Evolutionary conservation across 2,797 vertebrate species (phyloP).

Genomic region (Pteropus rufus): DNA sequence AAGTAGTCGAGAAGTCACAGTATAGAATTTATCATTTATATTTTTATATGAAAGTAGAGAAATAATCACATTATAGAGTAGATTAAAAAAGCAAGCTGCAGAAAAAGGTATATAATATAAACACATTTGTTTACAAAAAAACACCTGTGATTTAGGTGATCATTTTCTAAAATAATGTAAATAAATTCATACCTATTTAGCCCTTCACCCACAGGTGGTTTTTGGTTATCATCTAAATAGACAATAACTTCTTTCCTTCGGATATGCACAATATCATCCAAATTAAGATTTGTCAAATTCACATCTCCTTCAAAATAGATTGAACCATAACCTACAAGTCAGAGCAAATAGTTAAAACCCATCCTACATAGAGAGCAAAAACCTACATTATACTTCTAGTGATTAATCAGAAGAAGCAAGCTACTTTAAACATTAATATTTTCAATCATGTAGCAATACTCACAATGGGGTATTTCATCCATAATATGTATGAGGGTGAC

Average conservation of each 20-base stretch:
- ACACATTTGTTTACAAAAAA: background rate
- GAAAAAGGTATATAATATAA: background rate
- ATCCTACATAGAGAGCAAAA: background rate
- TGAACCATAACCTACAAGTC: slow-evolving; percentile 91
- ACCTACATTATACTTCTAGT: background rate
- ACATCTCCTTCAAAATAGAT: slow-evolving; percentile 94
- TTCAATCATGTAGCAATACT: background rate
- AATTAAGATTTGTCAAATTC: slow-evolving; percentile 91
- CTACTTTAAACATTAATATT: background rate
- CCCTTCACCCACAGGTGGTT: slow-evolving; percentile 91
- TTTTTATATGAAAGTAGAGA: slow-evolving; percentile 10
- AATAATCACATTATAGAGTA: background rate
- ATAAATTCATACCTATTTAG: slow-evolving; percentile 89
- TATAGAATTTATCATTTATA: background rate
- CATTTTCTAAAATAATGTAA: background rate
- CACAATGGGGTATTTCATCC: background rate
- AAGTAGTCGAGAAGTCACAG: background rate
- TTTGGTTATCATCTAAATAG: slow-evolving; percentile 93
- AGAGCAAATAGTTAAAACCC: slow-evolving; percentile 14
- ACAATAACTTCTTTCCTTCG: slow-evolving; percentile 96
- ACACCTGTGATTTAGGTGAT: background rate
- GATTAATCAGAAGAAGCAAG: background rate
- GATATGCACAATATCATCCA: slow-evolving; percentile 96
- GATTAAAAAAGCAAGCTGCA: background rate
- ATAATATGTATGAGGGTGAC: background rate